These are phyloP conservation scores for Clarias platycephalus DNA, from an alignment of 2,797 vertebrate species.

Conservation along the genomic window DNA sequence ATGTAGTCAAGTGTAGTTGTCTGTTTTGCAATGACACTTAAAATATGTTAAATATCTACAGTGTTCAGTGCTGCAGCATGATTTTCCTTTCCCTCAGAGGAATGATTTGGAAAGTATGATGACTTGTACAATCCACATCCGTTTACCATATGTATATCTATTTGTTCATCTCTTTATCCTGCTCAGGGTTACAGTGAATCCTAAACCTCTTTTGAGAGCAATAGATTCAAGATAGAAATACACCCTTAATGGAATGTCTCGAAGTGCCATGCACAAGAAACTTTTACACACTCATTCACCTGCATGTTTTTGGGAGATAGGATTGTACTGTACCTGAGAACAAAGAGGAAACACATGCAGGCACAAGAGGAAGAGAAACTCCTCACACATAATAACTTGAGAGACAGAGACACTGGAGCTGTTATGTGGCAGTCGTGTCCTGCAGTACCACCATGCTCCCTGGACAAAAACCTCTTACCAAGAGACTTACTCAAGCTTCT, in stretches of 20 bases:
- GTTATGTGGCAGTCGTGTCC: not conserved
- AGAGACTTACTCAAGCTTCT: not conserved
- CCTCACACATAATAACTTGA: not conserved
- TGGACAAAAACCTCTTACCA: not conserved
- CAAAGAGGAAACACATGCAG: not conserved
- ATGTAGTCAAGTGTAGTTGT: not conserved
- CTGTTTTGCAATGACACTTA: not conserved
- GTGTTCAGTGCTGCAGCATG: not conserved
- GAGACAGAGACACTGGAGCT: not conserved
- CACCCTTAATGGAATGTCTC: not conserved
- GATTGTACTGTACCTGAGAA: not conserved
- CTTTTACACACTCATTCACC: not conserved
- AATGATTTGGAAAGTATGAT: not conserved
- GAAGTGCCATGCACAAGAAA: not conserved
- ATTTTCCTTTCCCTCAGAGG: not conserved
- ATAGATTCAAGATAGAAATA: not conserved
- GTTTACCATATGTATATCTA: not conserved
- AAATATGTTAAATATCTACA: not conserved
- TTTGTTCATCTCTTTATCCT: not conserved
- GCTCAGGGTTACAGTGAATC: not conserved
- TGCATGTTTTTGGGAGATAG: not conserved
- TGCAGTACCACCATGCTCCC: not conserved
- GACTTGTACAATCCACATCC: not conserved
- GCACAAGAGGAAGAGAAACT: not conserved
- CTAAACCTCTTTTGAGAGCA: not conserved